Evolutionary conservation across 2,797 vertebrate species (phyloP).

Genomic region (Propithecus perrieri): DNA sequence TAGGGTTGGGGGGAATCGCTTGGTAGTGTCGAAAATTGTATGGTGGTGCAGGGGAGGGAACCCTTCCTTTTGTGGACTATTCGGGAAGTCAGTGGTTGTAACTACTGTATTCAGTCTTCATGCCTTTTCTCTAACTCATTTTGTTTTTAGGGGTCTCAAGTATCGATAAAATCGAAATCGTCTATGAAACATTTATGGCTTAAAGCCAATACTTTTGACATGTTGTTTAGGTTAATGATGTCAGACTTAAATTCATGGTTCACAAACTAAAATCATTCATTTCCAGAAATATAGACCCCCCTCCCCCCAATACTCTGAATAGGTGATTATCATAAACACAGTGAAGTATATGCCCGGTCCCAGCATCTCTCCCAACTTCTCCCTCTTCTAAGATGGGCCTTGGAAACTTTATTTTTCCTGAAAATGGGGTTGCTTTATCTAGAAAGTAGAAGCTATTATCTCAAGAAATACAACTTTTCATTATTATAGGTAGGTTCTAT

Average conservation of each 20-base stretch:
- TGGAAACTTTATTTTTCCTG: background rate
- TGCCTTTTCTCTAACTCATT: background rate
- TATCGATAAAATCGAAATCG: background rate
- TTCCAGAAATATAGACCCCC: background rate
- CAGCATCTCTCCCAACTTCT: background rate
- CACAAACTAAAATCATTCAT: background rate
- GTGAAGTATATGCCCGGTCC: background rate
- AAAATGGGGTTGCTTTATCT: background rate
- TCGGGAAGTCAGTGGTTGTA: background rate
- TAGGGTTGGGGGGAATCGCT: fast-evolving
- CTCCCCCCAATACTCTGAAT: background rate
- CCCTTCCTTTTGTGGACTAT: background rate
- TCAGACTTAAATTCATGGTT: conserved; percentile 29
- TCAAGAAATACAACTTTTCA: background rate
- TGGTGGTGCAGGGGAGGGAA: background rate
- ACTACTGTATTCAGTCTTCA: background rate
- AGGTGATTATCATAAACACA: background rate
- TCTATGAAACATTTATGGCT: background rate
- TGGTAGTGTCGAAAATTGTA: background rate
- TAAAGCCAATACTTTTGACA: background rate
- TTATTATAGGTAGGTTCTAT: background rate
- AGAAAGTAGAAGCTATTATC: background rate
- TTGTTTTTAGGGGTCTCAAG: background rate
- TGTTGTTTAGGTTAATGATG: background rate
- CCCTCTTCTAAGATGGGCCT: fast-evolving